Evolutionary conservation across 2,888 invertebrate genomes (phyloP), one percentile per base, ranked within the genome.

Genomic region (Drosophila atroscutellata): DNA sequence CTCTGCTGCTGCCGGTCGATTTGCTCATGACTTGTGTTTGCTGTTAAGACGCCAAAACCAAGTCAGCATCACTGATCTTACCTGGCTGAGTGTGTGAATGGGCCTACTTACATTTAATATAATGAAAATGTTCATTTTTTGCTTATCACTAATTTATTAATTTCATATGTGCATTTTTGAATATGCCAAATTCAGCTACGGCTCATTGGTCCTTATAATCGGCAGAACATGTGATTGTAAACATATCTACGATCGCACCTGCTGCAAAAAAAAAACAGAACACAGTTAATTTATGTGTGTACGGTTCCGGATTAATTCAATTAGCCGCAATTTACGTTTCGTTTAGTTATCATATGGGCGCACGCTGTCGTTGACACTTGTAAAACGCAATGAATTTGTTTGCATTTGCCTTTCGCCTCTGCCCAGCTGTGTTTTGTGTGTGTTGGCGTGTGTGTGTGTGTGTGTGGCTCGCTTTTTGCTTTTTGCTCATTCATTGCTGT

Each of bases 361-460:
- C 80, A 80, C 71, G 86, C 81, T 70, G 69, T 52, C 86, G 70
- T 71, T 88, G 85, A 82, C 86, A 88, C 88, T 82, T 88, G 80
- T 82, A 89, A 89, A 89, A 85, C 85, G 78, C 78, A 86, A 86
- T 81, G 82, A 89, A 84, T 89, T 84, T 86, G 85, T 89, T 78
- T 74, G 68, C 67, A 67, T 65, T 66, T 66, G 55, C 70, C 67
- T 60, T 65, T 65, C 52, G 57, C 56, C 59, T 30, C 32, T 28
- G 50, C 28, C 26, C 18, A n/a, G 50, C 28, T 50, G 28, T 13
- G 50, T 28, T 37, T 15, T 37, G 42, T 55, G 56, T 39, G 37
- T 54, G 26, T 36, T 37, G n/a, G 11, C n/a, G n/a, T 55, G 28
- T 34, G 28, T 36, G 55, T 56, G 56, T 57, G 55, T 42, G 13